These are phyloP conservation scores for Tinea semifulvella DNA, from an alignment of 2,888 invertebrate genomes.

Conservation along the genomic window DNA sequence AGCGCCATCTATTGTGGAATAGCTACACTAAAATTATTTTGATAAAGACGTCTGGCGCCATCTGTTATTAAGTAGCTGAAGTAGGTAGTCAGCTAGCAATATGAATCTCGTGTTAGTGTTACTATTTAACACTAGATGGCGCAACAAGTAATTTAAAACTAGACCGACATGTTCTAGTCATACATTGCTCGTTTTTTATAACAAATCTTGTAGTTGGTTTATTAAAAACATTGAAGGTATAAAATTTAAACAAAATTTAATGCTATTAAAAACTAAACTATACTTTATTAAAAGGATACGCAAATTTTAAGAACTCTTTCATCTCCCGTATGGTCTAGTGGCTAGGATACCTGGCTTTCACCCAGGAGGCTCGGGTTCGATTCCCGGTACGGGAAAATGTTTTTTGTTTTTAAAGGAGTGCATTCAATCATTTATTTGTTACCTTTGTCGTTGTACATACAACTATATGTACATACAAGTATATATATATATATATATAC, in stretches of 20 bases:
- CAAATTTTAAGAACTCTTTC: accelerated
- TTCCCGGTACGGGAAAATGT: constrained; percentile 71
- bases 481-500: no score
- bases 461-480: no score
- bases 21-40: no score
- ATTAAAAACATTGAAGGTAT: no score
- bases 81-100: background rate
- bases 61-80: constrained; percentile 2
- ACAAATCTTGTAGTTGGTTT: no score
- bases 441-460: no score
- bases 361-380: constrained; percentile 78
- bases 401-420: constrained; percentile 20
- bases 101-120: background rate
- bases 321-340: constrained; percentile 70
- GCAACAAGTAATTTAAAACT: background rate
- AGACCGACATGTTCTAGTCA: no score
- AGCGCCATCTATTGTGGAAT: no score
- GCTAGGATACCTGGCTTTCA: constrained; percentile 76
- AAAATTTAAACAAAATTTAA: no score
- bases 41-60: background rate
- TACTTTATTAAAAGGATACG: background rate
- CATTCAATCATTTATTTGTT: no score
- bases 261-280: no score
- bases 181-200: no score
- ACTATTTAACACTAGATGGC: background rate